Percentiles rank a stretch among this genome's conserved stretches.
phyloP scores from a whole-genome alignment of 2,888 invertebrate species.

The Hanleya hanleyi region DNA sequence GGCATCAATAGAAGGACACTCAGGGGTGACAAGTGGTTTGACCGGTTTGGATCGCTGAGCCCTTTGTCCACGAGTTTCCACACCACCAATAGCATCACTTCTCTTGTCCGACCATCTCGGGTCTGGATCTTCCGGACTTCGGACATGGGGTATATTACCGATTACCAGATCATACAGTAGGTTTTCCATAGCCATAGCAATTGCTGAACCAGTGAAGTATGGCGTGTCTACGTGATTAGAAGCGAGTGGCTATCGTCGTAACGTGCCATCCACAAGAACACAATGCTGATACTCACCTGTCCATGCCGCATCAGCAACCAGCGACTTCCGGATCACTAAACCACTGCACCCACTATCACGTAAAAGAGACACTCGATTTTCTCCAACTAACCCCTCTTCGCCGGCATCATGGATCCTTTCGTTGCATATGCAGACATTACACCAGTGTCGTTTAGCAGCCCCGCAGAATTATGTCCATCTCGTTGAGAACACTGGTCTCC shows the following conservation, averaged over 20 bases:
- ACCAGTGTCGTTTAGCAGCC: not conserved
- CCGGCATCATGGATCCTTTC: slow-evolving; percentile 16
- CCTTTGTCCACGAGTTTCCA: not conserved
- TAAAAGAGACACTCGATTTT: slow-evolving; percentile 17
- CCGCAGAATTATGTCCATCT: not conserved
- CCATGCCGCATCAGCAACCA: slow-evolving; percentile 12
- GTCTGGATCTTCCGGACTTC: not conserved
- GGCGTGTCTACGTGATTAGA: slow-evolving; percentile 21
- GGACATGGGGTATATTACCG: not conserved
- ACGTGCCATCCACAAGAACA: slow-evolving; percentile 25
- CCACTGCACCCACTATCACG: slow-evolving; percentile 32
- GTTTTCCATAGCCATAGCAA: slow-evolving; percentile 22
- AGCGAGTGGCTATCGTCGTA: slow-evolving; percentile 16
- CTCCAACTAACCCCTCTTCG: slow-evolving; percentile 14
- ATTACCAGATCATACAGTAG: slow-evolving; percentile 1
- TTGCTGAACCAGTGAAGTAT: slow-evolving; percentile 8
- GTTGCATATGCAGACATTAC: not conserved
- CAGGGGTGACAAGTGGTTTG: not conserved
- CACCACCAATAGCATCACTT: not conserved
- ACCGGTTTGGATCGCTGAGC: not conserved
- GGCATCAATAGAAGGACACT: too few relatives aligned
- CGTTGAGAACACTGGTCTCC: not conserved
- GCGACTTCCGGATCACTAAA: slow-evolving; percentile 17
- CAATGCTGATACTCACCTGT: slow-evolving; percentile 23
- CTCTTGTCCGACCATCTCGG: not conserved